Conservation (phyloP, 2,888 invertebrate genomes). For the Drosophila paramelanica region DNA sequence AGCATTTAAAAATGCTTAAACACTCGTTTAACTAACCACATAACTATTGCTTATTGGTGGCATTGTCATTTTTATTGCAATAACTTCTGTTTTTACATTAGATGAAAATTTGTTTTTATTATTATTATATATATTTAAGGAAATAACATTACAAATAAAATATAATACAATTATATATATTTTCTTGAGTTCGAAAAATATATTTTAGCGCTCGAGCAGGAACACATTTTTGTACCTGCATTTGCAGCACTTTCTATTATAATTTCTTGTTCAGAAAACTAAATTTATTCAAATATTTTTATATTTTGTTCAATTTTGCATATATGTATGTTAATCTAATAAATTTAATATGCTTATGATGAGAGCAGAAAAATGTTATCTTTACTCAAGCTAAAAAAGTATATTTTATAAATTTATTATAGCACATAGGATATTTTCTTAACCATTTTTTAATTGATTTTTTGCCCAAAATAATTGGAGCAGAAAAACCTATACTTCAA, state of each 20-base stretch:
- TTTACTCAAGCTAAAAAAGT: background rate
- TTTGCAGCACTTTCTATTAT: too few species aligned
- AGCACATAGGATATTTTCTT: too few species aligned
- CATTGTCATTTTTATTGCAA: background rate
- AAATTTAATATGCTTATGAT: too few species aligned
- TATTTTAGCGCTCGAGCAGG: background rate
- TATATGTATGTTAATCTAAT: background rate
- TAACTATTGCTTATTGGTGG: constrained; percentile 14
- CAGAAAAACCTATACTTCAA: background rate
- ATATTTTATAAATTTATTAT: background rate
- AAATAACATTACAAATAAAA: too few species aligned
- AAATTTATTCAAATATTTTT: background rate
- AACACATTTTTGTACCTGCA: background rate
- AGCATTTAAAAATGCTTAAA: constrained; percentile 17
- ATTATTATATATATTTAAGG: too few species aligned
- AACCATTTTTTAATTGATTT: background rate
- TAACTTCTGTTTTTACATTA: background rate
- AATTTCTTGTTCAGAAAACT: too few species aligned
- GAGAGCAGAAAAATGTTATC: background rate
- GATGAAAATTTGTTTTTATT: background rate
- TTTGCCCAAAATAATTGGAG: background rate
- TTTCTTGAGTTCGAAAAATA: background rate
- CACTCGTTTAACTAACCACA: constrained; percentile 23
- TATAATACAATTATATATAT: background rate
- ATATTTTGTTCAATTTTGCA: background rate